Evolutionary conservation across 2,888 invertebrate species (phyloP).

Genomic region (Drymonia ruficornis): DNA sequence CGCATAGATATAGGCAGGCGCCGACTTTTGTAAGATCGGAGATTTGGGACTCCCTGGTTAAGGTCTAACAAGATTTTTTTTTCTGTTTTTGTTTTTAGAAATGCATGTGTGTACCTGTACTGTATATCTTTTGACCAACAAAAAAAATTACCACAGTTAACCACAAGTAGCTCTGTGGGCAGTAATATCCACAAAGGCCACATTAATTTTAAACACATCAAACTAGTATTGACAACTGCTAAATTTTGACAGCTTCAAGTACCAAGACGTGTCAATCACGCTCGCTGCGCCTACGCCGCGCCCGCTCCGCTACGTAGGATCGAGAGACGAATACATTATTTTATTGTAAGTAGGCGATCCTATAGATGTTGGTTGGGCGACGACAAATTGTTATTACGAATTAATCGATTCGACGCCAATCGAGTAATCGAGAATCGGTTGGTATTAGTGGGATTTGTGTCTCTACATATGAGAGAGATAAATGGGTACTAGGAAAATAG

Average conservation of each 20-base stretch:
- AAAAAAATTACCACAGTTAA: no score
- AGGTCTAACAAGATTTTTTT: no score
- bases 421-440: slow-evolving; percentile 36
- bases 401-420: slow-evolving; percentile 68
- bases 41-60: no score
- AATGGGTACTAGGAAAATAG: no score
- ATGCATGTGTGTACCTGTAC: no score
- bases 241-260: slow-evolving; percentile 48
- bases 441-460: slow-evolving; percentile 36
- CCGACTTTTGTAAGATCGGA: no score
- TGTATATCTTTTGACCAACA: no score
- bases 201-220: not conserved
- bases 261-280: slow-evolving; percentile 58
- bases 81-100: no score
- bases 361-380: slow-evolving; percentile 67
- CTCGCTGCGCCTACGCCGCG: slow-evolving; percentile 66
- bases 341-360: slow-evolving; percentile 75
- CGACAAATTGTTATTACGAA: slow-evolving; percentile 81
- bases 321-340: slow-evolving; percentile 75
- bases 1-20: no score
- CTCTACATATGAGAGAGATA: no score
- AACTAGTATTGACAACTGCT: slow-evolving; percentile 18
- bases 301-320: slow-evolving; percentile 63
- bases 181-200: no score
- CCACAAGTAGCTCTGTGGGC: no score